Percentiles rank a stretch among this genome's conserved stretches.
Conservation (phyloP, 2,797 vertebrate genomes). For the Oreochromis mossambicus region DNA sequence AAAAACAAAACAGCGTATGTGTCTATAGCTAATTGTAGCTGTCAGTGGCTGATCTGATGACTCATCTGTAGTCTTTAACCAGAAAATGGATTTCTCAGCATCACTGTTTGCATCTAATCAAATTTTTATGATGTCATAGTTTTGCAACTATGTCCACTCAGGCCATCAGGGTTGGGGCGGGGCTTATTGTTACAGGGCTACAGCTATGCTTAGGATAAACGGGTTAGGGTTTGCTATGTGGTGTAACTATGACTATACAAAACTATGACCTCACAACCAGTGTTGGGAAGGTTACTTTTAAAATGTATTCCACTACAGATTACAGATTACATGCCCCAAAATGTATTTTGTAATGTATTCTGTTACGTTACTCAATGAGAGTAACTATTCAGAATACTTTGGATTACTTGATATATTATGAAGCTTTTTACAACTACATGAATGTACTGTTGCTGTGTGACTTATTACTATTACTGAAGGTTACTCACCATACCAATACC, state of each 20-base stretch:
- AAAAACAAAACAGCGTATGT: not conserved
- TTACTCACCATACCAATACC: accelerated
- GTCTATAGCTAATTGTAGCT: not conserved
- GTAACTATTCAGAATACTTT: not conserved
- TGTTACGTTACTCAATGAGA: accelerated
- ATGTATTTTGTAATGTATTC: accelerated
- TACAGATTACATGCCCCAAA: not conserved
- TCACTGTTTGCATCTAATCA: not conserved
- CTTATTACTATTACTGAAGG: not conserved
- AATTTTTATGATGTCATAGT: not conserved
- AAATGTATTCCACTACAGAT: accelerated
- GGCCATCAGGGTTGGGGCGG: not conserved
- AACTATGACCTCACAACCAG: not conserved
- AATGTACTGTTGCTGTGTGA: not conserved
- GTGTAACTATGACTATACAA: not conserved
- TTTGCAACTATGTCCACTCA: not conserved
- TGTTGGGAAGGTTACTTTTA: not conserved
- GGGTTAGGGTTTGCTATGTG: not conserved
- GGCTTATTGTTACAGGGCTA: not conserved
- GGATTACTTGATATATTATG: not conserved
- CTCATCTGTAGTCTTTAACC: not conserved
- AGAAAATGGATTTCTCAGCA: not conserved
- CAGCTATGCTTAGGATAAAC: not conserved
- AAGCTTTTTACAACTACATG: accelerated
- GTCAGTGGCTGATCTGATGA: not conserved